These are phyloP conservation scores for Halichondria panicea DNA, from an alignment of 37 sponge, comb jelly and placozoan species.

Conservation along the genomic window DNA sequence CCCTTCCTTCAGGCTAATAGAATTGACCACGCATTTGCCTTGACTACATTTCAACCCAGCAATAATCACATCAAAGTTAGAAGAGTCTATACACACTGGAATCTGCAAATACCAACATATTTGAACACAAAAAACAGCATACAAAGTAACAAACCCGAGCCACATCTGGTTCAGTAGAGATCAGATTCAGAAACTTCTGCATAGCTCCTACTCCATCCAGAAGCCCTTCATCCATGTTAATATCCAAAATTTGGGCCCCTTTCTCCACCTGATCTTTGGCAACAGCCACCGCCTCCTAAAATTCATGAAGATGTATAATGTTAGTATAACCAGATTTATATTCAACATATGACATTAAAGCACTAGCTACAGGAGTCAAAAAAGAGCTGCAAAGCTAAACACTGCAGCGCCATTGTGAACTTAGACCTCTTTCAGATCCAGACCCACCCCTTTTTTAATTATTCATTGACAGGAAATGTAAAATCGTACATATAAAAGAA, in stretches of 20 bases:
- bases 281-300: slow-evolving; percentile 82
- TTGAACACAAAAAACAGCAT: not conserved
- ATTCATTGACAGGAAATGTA: no score
- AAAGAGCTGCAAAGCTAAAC: no score
- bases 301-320: not conserved
- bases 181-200: slow-evolving; percentile 84
- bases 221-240: slow-evolving; percentile 99
- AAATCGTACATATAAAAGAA: no score
- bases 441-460: no score
- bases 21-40: slow-evolving; percentile 99
- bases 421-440: no score
- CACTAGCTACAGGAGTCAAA: no score
- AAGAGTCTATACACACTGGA: slow-evolving; percentile 96
- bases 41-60: slow-evolving; percentile 96
- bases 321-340: no score
- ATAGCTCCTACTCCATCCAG: slow-evolving; percentile 90
- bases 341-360: no score
- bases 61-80: slow-evolving; percentile 92
- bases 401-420: no score
- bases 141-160: slow-evolving; percentile 35
- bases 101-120: slow-evolving; percentile 47
- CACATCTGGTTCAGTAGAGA: slow-evolving; percentile 94
- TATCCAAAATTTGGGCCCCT: slow-evolving; percentile 96
- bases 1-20: slow-evolving; percentile 97
- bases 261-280: slow-evolving; percentile 94